Evolutionary conservation across 2,888 invertebrate species (phyloP).

Genomic region (Tinea semifulvella): DNA sequence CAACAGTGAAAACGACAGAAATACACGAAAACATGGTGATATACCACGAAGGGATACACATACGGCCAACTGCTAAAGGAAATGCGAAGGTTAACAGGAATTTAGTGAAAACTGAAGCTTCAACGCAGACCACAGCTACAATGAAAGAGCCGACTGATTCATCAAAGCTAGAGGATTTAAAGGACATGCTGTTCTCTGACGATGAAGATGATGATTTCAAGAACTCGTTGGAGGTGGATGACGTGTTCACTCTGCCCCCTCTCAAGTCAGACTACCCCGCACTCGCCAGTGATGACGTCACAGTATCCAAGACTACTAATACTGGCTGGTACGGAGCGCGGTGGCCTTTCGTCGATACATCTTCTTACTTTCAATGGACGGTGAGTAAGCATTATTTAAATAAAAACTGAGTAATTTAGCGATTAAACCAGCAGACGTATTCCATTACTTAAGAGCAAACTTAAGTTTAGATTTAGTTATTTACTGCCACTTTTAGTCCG

Average conservation of each 20-base stretch:
- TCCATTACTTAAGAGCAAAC: too few species aligned
- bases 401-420: too few species aligned
- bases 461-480: too few species aligned
- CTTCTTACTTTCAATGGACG: slow-evolving; percentile 74
- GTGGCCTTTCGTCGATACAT: slow-evolving; percentile 72
- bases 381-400: too few species aligned
- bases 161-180: slow-evolving; percentile 45
- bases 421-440: too few species aligned
- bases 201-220: slow-evolving; percentile 60
- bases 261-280: slow-evolving; percentile 39
- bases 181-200: slow-evolving; percentile 49
- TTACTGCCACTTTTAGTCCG: too few species aligned
- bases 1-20: too few species aligned
- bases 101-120: slow-evolving; percentile 43
- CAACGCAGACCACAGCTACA: slow-evolving; percentile 31
- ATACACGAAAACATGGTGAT: slow-evolving; percentile 28
- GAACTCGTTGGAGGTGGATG: slow-evolving; percentile 53
- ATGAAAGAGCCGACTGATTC: slow-evolving; percentile 35
- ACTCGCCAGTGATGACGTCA: slow-evolving; percentile 43
- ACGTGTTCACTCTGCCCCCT: slow-evolving; percentile 54
- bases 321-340: slow-evolving; percentile 69
- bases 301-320: slow-evolving; percentile 44
- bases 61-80: background rate
- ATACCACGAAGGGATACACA: slow-evolving; percentile 1
- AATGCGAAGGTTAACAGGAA: background rate